phyloP scores from a whole-genome alignment of 2,113 vertebrate genomes.

The Sphyrna mokarran region DNA sequence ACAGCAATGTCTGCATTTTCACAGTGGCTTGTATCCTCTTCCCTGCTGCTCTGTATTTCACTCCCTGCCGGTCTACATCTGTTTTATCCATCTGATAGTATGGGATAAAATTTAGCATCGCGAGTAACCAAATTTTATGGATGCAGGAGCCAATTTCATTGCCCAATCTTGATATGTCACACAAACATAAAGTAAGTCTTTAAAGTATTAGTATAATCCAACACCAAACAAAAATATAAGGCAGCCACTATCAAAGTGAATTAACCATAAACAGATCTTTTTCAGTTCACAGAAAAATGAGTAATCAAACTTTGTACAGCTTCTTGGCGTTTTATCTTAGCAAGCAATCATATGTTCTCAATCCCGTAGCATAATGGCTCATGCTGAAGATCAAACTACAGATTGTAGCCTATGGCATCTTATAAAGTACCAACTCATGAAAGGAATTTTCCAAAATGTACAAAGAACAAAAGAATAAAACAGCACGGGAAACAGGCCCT shows the following conservation, averaged over 20 bases:
- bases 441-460: neutral
- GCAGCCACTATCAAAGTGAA: no score
- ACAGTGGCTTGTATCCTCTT: neutral
- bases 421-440: neutral
- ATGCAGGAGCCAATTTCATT: neutral
- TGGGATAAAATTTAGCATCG: neutral
- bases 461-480: no score
- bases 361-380: neutral
- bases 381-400: neutral
- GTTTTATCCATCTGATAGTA: neutral
- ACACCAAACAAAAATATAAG: neutral
- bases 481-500: no score
- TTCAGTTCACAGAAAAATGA: neutral
- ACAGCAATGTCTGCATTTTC: neutral
- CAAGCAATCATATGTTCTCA: neutral
- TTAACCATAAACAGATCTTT: neutral
- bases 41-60: neutral
- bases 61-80: conserved; percentile 15
- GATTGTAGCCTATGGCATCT: neutral
- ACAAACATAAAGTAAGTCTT: neutral
- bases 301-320: neutral
- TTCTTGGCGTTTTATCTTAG: neutral
- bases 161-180: neutral
- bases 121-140: neutral
- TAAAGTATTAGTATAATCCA: neutral